Percentiles rank a stretch among this genome's conserved stretches.
phyloP scores from a whole-genome alignment of 2,888 invertebrate genomes.

The Eilema caniola region DNA sequence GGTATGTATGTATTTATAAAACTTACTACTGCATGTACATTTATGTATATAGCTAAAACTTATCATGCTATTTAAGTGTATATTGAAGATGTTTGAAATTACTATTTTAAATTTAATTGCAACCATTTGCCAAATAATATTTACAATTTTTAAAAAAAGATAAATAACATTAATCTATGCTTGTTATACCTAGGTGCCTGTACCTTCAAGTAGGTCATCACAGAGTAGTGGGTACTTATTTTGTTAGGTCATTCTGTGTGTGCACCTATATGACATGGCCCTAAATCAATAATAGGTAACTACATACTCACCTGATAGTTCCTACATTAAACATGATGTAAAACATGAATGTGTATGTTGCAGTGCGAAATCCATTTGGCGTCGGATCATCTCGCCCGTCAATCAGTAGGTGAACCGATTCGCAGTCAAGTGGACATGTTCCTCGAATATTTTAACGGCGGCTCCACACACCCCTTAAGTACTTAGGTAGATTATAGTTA shows the following conservation, averaged over 20 bases:
- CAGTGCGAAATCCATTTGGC: background rate
- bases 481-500: background rate
- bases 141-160: too few relatives aligned
- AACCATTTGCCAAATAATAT: too few relatives aligned
- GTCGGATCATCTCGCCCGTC: background rate
- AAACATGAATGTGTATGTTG: constrained; percentile 1
- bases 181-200: too few relatives aligned
- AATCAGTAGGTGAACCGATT: background rate
- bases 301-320: background rate
- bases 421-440: background rate
- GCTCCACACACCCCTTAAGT: background rate
- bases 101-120: too few relatives aligned
- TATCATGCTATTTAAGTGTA: too few relatives aligned
- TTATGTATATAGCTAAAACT: background rate
- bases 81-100: too few relatives aligned
- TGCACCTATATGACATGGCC: too few relatives aligned
- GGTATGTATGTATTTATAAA: background rate
- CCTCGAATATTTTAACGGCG: background rate
- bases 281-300: too few relatives aligned
- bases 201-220: too few relatives aligned
- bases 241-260: too few relatives aligned
- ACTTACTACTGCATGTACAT: background rate
- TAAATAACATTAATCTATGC: too few relatives aligned
- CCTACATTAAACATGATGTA: background rate
- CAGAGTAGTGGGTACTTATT: too few relatives aligned